Conservation (phyloP, 2,113 vertebrate genomes). For the Patagioenas fasciata region DNA sequence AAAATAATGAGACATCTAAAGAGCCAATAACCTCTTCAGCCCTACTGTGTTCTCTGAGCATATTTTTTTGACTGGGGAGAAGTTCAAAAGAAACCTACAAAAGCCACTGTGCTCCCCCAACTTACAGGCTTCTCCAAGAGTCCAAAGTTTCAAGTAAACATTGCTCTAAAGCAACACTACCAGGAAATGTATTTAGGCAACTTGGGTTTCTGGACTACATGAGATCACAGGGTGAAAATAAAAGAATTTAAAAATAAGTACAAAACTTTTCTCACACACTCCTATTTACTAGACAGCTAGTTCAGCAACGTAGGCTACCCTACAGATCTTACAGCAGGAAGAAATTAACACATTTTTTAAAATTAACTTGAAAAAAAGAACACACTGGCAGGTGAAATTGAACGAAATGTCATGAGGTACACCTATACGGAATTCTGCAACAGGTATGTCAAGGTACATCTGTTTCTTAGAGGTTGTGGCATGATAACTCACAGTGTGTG, state of each 20-base stretch:
- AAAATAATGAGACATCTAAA: background rate
- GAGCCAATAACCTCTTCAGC: background rate
- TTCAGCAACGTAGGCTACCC: background rate
- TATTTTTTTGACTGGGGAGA: too few species aligned
- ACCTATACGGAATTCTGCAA: background rate
- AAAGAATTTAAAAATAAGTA: background rate
- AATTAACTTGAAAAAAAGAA: background rate
- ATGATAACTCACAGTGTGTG: background rate
- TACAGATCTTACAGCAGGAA: background rate
- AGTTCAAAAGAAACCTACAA: background rate
- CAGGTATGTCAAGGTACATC: background rate
- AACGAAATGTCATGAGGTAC: too few species aligned
- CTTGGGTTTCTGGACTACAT: background rate
- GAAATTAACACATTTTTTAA: background rate
- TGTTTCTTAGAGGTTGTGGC: background rate
- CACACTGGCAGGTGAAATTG: rapidly evolving
- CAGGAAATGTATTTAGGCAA: background rate
- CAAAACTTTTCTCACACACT: background rate
- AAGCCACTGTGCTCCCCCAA: background rate
- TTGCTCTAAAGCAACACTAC: background rate
- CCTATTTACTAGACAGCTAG: background rate
- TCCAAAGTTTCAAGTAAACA: background rate
- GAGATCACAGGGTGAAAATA: background rate
- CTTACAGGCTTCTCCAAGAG: background rate
- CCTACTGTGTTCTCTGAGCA: too few species aligned